A percentile compares a stretch with the other conserved stretches of the same genome.
Evolutionary conservation across 2,797 vertebrate species (phyloP).

Genomic region (Agapornis canus): DNA sequence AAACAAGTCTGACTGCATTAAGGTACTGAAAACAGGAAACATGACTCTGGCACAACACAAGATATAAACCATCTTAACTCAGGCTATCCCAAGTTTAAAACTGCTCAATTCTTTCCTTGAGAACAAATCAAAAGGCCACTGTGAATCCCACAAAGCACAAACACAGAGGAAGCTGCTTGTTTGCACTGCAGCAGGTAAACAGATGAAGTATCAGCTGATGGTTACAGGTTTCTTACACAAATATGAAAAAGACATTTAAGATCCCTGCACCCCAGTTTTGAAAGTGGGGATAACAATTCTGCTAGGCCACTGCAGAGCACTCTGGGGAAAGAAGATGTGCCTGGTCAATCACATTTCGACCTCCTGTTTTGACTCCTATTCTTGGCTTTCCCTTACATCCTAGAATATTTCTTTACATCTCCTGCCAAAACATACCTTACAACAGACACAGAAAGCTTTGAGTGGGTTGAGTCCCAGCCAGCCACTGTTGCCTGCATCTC

Average conservation of each 20-base stretch:
- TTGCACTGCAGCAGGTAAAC: background rate
- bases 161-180: background rate
- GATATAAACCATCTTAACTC: background rate
- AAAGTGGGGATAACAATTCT: background rate
- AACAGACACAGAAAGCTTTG: conserved; percentile 98
- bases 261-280: background rate
- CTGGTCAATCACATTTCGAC: background rate
- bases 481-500: conserved; percentile 95
- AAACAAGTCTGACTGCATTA: background rate
- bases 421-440: conserved; percentile 85
- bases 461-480: conserved; percentile 98
- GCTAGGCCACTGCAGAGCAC: background rate
- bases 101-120: background rate
- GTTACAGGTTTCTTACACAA: background rate
- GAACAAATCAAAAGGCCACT: background rate
- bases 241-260: background rate
- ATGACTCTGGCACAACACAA: background rate
- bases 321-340: background rate
- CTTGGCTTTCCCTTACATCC: background rate
- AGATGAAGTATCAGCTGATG: background rate
- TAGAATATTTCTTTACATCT: background rate
- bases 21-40: background rate
- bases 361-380: background rate
- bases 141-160: background rate
- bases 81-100: background rate